Base-by-base conservation (phyloP, 2,797 vertebrate species). In the Antrozous pallidus region DNA sequence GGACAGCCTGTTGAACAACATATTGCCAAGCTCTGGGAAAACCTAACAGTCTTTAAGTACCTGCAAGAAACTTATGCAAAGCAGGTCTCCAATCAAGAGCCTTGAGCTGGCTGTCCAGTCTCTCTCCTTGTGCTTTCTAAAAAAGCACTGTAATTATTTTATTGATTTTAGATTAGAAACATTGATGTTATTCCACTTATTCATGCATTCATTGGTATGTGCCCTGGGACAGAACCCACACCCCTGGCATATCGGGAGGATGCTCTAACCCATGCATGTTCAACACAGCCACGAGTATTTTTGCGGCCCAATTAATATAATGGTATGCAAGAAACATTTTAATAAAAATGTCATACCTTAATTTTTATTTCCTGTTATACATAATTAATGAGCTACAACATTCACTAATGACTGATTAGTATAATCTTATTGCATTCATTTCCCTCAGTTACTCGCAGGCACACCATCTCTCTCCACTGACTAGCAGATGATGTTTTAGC, bases 1-100 rank as follows among this genome's bases (percentile, higher is more conserved):
- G 0, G 99, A 99, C 9, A 99, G 99, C 97, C 99, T 99, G 7
- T 97, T 99, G 97, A 99, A 99, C 94, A 98, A 1, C 97, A 98
- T 0, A 99, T 99, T 0, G 99, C 99, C 0, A 98, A 99, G 78
- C 98, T 99, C 45, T 99, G 99, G 99, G 98, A 98, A 38, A 98
- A 99, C 97, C 99, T 99, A 96, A 97, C 98, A 7, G 99, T 6
- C 45, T 51, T 22, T 33, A n/a, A 49, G 45, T 67, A 38, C 33
- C 65, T 67, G 65, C 18, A n/a, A 33, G 71, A 74, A 33, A 75
- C 31, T 31, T 12, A 24, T 20, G 5, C 73, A 51, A 33, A 49
- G 11, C 73, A 49, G 18, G 31, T 51, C 45, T 51, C 73, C 18
- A 75, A 31, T n/a, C n/a, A 8, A 33, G 31, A 33, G 31, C 45